Evolutionary conservation across 2,797 vertebrate genomes (phyloP).

Genomic region (Alfaro cultratus): DNA sequence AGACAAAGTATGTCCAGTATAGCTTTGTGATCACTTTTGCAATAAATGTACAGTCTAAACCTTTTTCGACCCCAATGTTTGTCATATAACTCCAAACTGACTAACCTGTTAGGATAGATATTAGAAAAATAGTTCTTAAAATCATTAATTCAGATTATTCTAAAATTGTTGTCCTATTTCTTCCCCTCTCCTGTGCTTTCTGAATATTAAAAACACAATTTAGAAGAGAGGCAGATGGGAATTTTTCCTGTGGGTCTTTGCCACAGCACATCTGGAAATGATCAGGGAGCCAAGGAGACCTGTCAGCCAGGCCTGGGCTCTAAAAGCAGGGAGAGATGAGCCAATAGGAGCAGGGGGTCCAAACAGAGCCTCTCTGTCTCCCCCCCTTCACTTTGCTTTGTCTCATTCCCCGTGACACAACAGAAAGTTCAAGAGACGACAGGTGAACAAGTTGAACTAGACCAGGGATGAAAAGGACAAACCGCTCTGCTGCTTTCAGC

Average conservation of each 20-base stretch:
- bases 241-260: slow-evolving; percentile 69
- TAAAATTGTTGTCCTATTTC: slow-evolving; percentile 49
- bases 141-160: slow-evolving; percentile 49
- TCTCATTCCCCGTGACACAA: slow-evolving; percentile 24
- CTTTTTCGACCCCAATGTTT: background rate
- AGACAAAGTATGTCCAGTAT: background rate
- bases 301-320: slow-evolving; percentile 72
- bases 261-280: slow-evolving; percentile 80
- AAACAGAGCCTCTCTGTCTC: background rate
- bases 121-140: slow-evolving; percentile 34
- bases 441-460: slow-evolving; percentile 50
- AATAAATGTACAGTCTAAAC: background rate
- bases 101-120: background rate
- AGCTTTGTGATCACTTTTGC: background rate
- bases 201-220: slow-evolving; percentile 68
- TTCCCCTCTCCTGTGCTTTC: slow-evolving; percentile 14
- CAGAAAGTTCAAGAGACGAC: slow-evolving; percentile 25
- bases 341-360: slow-evolving; percentile 40
- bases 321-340: slow-evolving; percentile 54
- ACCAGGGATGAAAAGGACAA: slow-evolving; percentile 36
- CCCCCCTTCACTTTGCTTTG: slow-evolving; percentile 16
- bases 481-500: slow-evolving; percentile 30
- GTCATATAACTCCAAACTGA: background rate
- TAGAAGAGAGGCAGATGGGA: slow-evolving; percentile 39
- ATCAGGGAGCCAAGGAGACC: slow-evolving; percentile 74